Evolutionary conservation across 92 coral and sea anemone species (phyloP), one percentile per base, ranked within the genome.

Genomic region (Epizoanthus illoricatus): DNA sequence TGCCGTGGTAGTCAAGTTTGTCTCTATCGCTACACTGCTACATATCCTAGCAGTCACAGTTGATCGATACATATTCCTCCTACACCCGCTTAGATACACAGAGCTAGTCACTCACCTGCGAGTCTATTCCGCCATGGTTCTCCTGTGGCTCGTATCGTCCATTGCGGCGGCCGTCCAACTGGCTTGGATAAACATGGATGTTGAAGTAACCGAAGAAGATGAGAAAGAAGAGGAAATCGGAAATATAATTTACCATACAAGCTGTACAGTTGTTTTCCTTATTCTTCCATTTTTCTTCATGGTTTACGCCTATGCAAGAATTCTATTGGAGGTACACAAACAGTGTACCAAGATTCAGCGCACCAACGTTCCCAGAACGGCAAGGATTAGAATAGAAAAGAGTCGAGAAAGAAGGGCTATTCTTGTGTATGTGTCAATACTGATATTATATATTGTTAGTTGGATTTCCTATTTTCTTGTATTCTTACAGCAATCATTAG

Each of bases 391-490:
- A 17, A n/a, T 8, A 19, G 82, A 78, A 43, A 78, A 28, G 18
- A 19, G 52, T 10, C 42, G 82, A 12, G 82, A 78, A 13, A 40
- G 60, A 78, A 78, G 40, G 7, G 59, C 61, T 11, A 45, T 78
- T 15, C 11, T 78, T 7, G 49, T 78, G 36, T 78, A 78, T 78
- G 2, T 78, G 19, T 42, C 61, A 42, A 78, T 78, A 62, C 71
- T 78, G 60, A 9, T 42, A 13, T 41, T 62, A 42, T 78, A 61
- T 19, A 13, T 43, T 11, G 69, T 64, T 4, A 24, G 71, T 13
- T 78, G 82, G 82, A 62, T 45, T 69, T 52, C 82, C 36, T 78
- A 78, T 64, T 78, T 78, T 78, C 40, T 64, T 18, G 45, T 23
- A 21, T 20, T n/a, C 45, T 45, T 78, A 17, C 82, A 78, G 4